These are phyloP conservation scores for Drosophila dunni DNA, from an alignment of 1,140 invertebrate genomes.

Conservation along the genomic window DNA sequence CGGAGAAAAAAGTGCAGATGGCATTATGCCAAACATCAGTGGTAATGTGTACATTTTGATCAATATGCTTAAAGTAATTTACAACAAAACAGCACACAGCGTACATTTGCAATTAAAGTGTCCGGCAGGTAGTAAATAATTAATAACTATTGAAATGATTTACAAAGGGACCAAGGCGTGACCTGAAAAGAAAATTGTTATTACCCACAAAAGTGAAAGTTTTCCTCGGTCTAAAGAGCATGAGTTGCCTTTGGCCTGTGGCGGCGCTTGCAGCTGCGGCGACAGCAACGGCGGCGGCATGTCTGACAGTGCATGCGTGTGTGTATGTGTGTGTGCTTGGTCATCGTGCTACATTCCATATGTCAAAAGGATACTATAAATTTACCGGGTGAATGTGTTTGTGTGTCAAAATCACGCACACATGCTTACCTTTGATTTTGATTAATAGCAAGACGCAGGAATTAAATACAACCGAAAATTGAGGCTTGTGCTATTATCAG, in stretches of 20 bases:
- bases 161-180: background rate
- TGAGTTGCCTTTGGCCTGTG: slow-evolving; percentile 44
- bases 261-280: slow-evolving; percentile 9
- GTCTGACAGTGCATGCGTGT: slow-evolving; percentile 30
- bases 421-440: slow-evolving; percentile 1
- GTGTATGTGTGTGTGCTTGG: slow-evolving; percentile 24
- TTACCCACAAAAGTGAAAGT: slow-evolving; percentile 69
- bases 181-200: slow-evolving; percentile 39
- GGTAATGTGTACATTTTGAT: slow-evolving; percentile 56
- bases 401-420: slow-evolving; percentile 17
- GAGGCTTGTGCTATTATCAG: slow-evolving; percentile 27
- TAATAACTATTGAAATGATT: background rate
- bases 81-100: slow-evolving; percentile 13
- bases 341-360: slow-evolving; percentile 12
- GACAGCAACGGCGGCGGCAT: slow-evolving; percentile 23
- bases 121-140: slow-evolving; percentile 7
- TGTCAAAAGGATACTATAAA: slow-evolving; percentile 20
- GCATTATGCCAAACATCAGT: slow-evolving; percentile 83
- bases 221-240: slow-evolving; percentile 33
- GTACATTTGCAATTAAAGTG: background rate
- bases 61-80: slow-evolving; percentile 9
- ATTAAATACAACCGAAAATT: slow-evolving; percentile 11
- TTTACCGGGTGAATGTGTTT: background rate
- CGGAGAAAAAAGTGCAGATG: slow-evolving; percentile 82
- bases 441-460: slow-evolving; percentile 1